phyloP scores from a whole-genome alignment of 1,140 invertebrate species.

The Dendroctonus ponderosae region DNA sequence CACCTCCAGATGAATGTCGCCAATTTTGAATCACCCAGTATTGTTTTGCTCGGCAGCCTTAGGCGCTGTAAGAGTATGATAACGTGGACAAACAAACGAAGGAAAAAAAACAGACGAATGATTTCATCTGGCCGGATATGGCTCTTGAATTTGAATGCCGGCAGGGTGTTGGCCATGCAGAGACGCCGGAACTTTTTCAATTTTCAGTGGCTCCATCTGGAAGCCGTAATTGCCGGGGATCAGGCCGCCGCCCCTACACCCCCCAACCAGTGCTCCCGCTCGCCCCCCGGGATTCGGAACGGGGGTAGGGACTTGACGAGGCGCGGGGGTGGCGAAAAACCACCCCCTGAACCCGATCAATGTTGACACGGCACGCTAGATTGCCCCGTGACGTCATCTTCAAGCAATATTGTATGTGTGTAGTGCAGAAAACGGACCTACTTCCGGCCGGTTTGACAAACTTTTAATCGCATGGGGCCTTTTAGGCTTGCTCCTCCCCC shows the following conservation, averaged over 20 bases:
- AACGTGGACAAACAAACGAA: no score
- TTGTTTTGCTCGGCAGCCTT: no score
- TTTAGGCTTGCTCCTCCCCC: no score
- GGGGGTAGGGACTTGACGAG: constrained; percentile 8
- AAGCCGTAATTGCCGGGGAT: constrained; percentile 35
- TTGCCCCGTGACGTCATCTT: constrained; percentile 34
- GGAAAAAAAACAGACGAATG: no score
- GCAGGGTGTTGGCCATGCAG: constrained; percentile 19
- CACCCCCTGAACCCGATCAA: constrained; percentile 35
- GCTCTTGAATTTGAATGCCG: constrained; percentile 16
- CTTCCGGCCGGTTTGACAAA: not conserved
- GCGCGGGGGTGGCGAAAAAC: constrained; percentile 26
- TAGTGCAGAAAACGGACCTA: constrained; percentile 29
- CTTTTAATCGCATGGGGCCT: no score
- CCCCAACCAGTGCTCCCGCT: constrained; percentile 4
- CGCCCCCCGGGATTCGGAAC: constrained; percentile 1
- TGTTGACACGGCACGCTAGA: constrained; percentile 39
- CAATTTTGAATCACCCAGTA: no score
- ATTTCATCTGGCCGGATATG: no score
- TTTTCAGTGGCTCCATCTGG: constrained; percentile 37
- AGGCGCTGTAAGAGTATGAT: no score
- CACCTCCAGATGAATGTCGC: no score
- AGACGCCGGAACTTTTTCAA: constrained; percentile 36
- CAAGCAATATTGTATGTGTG: constrained; percentile 29
- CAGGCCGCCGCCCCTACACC: constrained; percentile 13